Percentiles rank a stretch among this genome's conserved stretches.
phyloP scores from a whole-genome alignment of 2,797 vertebrate genomes.

The Setipinna tenuifilis region DNA sequence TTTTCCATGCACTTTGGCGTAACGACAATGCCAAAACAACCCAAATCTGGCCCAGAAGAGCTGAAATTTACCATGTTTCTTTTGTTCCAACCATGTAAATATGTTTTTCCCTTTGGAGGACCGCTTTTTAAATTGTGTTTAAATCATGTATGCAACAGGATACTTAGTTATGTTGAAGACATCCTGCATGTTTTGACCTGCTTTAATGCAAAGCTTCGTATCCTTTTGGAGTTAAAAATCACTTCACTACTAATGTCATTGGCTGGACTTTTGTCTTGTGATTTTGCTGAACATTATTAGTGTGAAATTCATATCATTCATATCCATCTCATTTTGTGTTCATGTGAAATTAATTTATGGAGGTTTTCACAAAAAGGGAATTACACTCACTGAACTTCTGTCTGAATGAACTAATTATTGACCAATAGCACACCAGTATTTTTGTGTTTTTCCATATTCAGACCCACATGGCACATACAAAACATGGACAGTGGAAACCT shows the following conservation, averaged over 20 bases:
- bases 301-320: slow-evolving; percentile 47
- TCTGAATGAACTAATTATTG: not conserved
- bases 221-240: slow-evolving; percentile 29
- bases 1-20: not conserved
- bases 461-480: not conserved
- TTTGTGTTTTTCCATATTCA: not conserved
- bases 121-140: not conserved
- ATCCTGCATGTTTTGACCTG: slow-evolving; percentile 47
- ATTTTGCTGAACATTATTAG: slow-evolving; percentile 18
- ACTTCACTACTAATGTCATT: slow-evolving; percentile 51
- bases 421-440: not conserved
- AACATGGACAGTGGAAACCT: slow-evolving; percentile 51
- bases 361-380: slow-evolving; percentile 54
- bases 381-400: not conserved
- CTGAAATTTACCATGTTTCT: not conserved
- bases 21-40: not conserved
- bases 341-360: slow-evolving; percentile 51
- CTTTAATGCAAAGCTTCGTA: slow-evolving; percentile 39
- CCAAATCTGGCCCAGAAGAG: not conserved
- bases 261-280: slow-evolving; percentile 34
- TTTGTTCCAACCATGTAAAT: not conserved
- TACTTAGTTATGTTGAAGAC: slow-evolving; percentile 27
- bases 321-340: slow-evolving; percentile 49
- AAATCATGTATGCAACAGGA: not conserved
- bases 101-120: not conserved